phyloP scores from a whole-genome alignment of 2,113 vertebrate genomes.

The Hemiprocne comata region DNA sequence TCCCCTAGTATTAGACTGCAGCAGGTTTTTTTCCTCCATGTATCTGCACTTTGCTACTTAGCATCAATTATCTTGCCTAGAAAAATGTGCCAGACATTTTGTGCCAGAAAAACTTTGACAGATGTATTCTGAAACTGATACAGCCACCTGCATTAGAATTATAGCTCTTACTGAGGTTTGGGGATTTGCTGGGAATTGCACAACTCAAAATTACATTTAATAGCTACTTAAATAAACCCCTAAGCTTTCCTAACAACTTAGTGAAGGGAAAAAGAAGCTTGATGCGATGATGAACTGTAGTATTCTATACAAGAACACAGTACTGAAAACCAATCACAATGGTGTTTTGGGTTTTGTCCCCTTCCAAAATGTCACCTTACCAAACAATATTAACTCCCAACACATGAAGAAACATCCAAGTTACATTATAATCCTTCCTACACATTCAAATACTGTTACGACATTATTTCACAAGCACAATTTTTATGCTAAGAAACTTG shows the following conservation, averaged over 20 bases:
- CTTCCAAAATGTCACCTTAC: neutral
- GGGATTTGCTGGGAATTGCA: neutral
- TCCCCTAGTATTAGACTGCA: neutral
- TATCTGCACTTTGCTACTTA: neutral
- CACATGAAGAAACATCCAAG: neutral
- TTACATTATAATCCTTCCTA: neutral
- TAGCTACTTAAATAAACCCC: neutral
- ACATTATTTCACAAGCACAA: neutral
- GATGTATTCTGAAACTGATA: neutral
- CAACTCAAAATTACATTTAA: neutral
- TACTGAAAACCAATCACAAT: neutral
- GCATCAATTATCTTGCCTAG: neutral
- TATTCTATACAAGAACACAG: neutral
- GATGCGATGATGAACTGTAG: neutral
- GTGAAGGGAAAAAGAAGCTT: neutral
- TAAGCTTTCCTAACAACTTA: neutral
- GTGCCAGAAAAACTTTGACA: no score
- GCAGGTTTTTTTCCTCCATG: neutral
- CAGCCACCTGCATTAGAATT: neutral
- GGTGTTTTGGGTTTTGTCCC: neutral
- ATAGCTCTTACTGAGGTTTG: accelerated
- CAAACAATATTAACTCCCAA: neutral
- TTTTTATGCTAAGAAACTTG: neutral
- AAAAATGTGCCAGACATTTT: neutral
- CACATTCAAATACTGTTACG: neutral